Evolutionary conservation across 1,140 invertebrate species (phyloP).

Genomic region (Pinna nobilis): DNA sequence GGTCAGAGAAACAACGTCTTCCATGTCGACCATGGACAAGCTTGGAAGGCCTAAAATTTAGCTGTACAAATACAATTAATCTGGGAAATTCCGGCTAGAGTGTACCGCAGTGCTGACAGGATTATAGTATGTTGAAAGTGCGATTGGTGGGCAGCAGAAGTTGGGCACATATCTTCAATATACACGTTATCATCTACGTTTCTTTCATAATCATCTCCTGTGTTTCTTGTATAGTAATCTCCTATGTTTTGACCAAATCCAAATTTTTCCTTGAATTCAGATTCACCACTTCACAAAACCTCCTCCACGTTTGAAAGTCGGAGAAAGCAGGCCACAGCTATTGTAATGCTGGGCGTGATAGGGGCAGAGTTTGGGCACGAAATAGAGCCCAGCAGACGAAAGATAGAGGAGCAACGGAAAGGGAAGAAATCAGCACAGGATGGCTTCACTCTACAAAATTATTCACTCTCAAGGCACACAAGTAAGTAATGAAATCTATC

Average conservation of each 20-base stretch:
- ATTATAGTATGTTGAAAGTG: too few relatives aligned
- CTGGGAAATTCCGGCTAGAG: too few relatives aligned
- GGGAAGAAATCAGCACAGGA: constrained; percentile 80
- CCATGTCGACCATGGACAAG: too few relatives aligned
- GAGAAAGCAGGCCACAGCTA: constrained; percentile 96
- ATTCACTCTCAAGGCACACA: constrained; percentile 91
- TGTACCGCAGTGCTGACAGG: too few relatives aligned
- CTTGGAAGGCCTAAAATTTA: too few relatives aligned
- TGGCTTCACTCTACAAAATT: constrained; percentile 93
- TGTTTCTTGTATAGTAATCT: too few relatives aligned
- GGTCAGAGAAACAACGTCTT: too few relatives aligned
- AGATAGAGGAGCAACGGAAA: constrained; percentile 56
- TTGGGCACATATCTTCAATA: too few relatives aligned
- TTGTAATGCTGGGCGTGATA: constrained; percentile 96
- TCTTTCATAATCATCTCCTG: too few relatives aligned
- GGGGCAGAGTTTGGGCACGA: constrained; percentile 98
- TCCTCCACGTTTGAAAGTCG: constrained; percentile 81
- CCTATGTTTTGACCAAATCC: not conserved
- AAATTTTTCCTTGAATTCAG: constrained; percentile 35
- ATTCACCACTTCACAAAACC: constrained; percentile 59
- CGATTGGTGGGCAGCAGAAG: too few relatives aligned
- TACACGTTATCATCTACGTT: too few relatives aligned
- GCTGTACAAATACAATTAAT: too few relatives aligned
- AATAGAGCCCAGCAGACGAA: constrained; percentile 69
- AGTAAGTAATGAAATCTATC: constrained; percentile 77